phyloP scores from a whole-genome alignment of 2,113 vertebrate genomes.

The Lampris incognitus region DNA sequence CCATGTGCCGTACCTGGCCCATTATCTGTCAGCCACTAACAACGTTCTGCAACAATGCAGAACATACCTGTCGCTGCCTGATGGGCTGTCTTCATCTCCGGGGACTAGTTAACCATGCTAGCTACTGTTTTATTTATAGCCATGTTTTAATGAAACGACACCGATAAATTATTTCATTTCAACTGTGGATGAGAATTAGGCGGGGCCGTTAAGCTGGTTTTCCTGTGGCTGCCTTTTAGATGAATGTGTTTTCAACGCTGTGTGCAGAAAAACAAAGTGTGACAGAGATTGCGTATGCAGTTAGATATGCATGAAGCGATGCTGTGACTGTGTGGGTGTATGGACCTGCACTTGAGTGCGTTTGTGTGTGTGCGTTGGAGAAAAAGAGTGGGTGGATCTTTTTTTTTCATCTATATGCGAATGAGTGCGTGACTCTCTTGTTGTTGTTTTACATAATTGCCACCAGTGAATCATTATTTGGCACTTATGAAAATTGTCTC shows the following conservation, averaged over 20 bases:
- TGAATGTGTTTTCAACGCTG: conserved; percentile 1
- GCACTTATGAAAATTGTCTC: conserved; percentile 59
- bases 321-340: conserved; percentile 14
- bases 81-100: conserved; percentile 62
- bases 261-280: neutral
- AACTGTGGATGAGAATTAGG: conserved; percentile 35
- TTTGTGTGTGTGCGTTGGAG: neutral
- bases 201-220: conserved; percentile 22
- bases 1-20: conserved; percentile 46
- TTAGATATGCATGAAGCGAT: conserved; percentile 18
- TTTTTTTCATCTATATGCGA: conserved; percentile 50
- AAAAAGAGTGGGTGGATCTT: conserved; percentile 18
- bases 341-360: neutral
- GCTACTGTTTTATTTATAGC: conserved; percentile 78
- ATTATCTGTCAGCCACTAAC: conserved; percentile 72
- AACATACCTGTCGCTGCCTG: conserved; percentile 69
- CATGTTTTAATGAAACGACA: conserved; percentile 69
- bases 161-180: conserved; percentile 61
- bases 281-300: neutral
- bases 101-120: conserved; percentile 75
- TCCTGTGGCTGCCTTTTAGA: conserved; percentile 33
- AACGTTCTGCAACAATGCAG: conserved; percentile 58
- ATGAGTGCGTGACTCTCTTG: conserved; percentile 51
- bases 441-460: conserved; percentile 66
- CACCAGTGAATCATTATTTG: conserved; percentile 73